Base-by-base conservation (phyloP, 92 coral and sea anemone genomes). In the Scolanthus callimorphus region DNA sequence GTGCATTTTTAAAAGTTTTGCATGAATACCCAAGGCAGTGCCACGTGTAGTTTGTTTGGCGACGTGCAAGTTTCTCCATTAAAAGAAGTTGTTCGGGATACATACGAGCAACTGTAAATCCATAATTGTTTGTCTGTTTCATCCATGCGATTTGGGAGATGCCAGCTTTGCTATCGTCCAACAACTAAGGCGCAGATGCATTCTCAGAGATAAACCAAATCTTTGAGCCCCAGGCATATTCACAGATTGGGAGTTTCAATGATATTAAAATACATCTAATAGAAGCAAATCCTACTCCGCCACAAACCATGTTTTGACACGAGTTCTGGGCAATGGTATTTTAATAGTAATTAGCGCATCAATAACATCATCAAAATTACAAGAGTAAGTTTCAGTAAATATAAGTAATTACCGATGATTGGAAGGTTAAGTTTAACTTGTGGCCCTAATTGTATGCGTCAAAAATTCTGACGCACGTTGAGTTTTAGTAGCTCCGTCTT, bases 351-450 rank as follows among this genome's bases (percentile, higher is more conserved):
- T 34, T 34, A 15, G 41, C 8, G 8, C 41, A 34, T 34, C 15
- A 34, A 34, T 6, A 34, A 15, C 15, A 15, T 34, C 41, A 34
- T 34, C 41, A 34, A 6, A 34, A 34, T 34, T 15, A 34, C 41
- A 15, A 34, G 41, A 6, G 15, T 6, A 34, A 6, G 41, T 34
- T 15, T 34, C 4, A 46, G 23, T 46, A 46, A 46, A 11, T 21
- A 10, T 4, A 4, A 19, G 23, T 20, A 46, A 46, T 46, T 46
- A 19, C 52, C 22, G 17, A 6, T 46, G 52, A 46, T 46, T 46
- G 52, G 52, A 46, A 15, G 52, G 52, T 46, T 10, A 46, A 11
- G 52, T 46, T 46, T 19, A 10, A 21, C 52, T 46, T 46, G 52
- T 46, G 52, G 52, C 22, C 12, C 6, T 10, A 11, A 11, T 46